Base-by-base conservation (phyloP, 2,113 vertebrate genomes). In the Petroica traversi region DNA sequence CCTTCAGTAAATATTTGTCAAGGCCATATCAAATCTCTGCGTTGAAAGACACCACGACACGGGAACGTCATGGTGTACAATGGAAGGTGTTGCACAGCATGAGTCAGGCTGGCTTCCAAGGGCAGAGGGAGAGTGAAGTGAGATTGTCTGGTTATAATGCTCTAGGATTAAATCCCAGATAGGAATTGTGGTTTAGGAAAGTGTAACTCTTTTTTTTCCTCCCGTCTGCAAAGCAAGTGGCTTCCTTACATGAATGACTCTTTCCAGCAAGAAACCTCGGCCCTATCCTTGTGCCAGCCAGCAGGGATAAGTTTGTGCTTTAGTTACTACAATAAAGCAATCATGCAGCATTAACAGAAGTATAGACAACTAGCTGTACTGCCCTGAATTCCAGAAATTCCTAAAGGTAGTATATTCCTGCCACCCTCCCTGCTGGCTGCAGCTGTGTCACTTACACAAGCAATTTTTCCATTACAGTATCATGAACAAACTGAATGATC, bases 1-100 rank as follows among this genome's bases (percentile, higher is more conserved):
- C 20, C 51, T 85, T 68, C 34, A 64, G 58, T n/a, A 89, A 93
- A 89, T 66, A 62, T 85, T 85, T 89, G 67, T 34, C 59, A 76
- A 79, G 74, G 46, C 26, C 5, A 1, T 46, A 73, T 40, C 66
- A 83, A 61, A 93, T 80, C 63, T 85, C 36, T 5, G 36, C 19
- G 59, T 3, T 80, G 59, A 83, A 84, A 82, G 80, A 64, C 63
- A 92, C 33, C 75, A 55, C 2, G 6, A 46, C 58, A 45, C 26
- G n/a, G 62, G 63, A 82, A 69, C 6, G 0, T 46, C 8, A 5
- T 14, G 49, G 19, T 66, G 49, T 18, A 51, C 1, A 2, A 15
- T 7, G 33, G 73, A 78, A 87, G 14, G 0, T 34, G 28, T 16
- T n/a, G 36, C 10, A 26, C 46, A 28, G 52, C 5, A 11, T 4